Conservation (phyloP, 1,140 invertebrate species). For the Lasaia peninsularis region DNA sequence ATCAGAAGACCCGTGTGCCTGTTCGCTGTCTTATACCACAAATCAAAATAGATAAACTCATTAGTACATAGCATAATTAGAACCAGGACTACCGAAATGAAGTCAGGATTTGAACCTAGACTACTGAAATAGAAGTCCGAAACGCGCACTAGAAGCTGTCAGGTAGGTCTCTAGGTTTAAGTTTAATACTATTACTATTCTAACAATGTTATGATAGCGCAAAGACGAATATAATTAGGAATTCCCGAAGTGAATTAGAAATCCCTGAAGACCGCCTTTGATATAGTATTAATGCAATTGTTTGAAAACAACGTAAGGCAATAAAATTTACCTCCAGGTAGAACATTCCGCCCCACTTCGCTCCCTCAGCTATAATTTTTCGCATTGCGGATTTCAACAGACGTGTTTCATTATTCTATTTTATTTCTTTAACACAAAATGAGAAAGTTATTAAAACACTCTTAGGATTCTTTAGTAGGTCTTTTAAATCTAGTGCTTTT, state of each 20-base stretch:
- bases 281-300: conserved; percentile 74
- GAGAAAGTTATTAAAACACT: conserved; percentile 21
- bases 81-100: too few species aligned
- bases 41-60: too few species aligned
- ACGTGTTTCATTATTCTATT: conserved; percentile 53
- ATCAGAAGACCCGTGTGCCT: too few species aligned
- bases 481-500: not conserved
- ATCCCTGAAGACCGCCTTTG: conserved; percentile 51
- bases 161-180: too few species aligned
- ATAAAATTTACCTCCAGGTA: conserved; percentile 73
- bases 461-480: not conserved
- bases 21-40: too few species aligned
- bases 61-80: too few species aligned
- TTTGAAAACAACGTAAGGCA: conserved; percentile 63
- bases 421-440: conserved; percentile 42
- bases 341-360: conserved; percentile 63
- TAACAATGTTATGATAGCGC: not conserved
- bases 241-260: conserved; percentile 42
- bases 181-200: too few species aligned
- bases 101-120: too few species aligned
- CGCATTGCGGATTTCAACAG: conserved; percentile 69
- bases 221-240: not conserved
- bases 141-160: too few species aligned
- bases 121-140: too few species aligned
- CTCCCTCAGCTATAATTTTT: conserved; percentile 67